Evolutionary conservation across 2,113 vertebrate species (phyloP).

Genomic region (Lepus americanus): DNA sequence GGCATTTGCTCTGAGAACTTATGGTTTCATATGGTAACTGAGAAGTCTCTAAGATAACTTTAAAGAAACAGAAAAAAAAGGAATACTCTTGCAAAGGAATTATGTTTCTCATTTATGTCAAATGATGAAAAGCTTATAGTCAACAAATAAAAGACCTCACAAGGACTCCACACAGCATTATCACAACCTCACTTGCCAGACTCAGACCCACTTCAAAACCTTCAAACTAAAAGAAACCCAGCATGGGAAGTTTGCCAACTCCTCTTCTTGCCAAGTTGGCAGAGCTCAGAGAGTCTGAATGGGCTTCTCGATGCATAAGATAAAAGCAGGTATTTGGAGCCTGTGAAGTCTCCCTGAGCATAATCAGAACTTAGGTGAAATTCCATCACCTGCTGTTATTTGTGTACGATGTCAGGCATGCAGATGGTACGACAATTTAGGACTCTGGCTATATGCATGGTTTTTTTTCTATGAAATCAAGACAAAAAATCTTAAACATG

Average conservation of each 20-base stretch:
- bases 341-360: constrained; percentile 66
- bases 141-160: constrained; percentile 76
- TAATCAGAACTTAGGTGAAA: constrained; percentile 69
- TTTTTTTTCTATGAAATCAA: constrained; percentile 72
- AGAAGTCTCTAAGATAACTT: constrained; percentile 69
- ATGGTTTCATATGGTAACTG: constrained; percentile 70
- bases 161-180: constrained; percentile 71
- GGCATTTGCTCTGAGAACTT: constrained; percentile 71
- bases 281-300: constrained; percentile 74
- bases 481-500: constrained; percentile 60
- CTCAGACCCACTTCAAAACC: constrained; percentile 76
- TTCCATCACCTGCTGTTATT: constrained; percentile 70
- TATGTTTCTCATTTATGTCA: constrained; percentile 70
- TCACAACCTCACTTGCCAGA: constrained; percentile 75
- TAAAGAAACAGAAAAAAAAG: constrained; percentile 77
- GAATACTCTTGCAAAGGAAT: constrained; percentile 67
- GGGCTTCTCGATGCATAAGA: constrained; percentile 76
- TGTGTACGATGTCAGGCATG: constrained; percentile 61
- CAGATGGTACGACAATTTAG: constrained; percentile 64
- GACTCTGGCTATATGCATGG: constrained; percentile 8
- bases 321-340: constrained; percentile 76
- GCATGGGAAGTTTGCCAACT: constrained; percentile 70
- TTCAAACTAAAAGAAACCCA: constrained; percentile 80
- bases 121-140: constrained; percentile 79
- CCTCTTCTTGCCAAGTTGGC: constrained; percentile 78